Percentiles rank a stretch among this genome's conserved stretches.
Evolutionary conservation across 1,140 invertebrate species (phyloP).

Genomic region (Megalopta genalis): DNA sequence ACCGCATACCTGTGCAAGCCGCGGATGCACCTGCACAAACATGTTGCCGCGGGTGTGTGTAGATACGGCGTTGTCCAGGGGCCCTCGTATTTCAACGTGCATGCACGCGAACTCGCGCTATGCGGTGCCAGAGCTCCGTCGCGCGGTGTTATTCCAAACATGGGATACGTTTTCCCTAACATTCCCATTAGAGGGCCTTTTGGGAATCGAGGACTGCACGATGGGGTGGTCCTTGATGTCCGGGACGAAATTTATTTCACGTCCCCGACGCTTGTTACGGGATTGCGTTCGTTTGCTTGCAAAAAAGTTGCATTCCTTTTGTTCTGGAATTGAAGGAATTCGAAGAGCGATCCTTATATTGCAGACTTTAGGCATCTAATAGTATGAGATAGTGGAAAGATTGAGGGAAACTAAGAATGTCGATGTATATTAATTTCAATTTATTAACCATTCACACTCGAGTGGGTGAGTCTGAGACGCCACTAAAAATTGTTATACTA

Average conservation of each 20-base stretch:
- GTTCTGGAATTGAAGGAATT: too few relatives aligned
- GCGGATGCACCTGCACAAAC: conserved; percentile 40
- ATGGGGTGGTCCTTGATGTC: neutral
- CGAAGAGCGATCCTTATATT: too few relatives aligned
- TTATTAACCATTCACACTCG: too few relatives aligned
- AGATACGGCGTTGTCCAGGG: neutral
- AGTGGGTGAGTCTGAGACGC: too few relatives aligned
- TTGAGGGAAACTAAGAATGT: too few relatives aligned
- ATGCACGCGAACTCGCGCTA: neutral
- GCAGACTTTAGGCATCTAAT: too few relatives aligned
- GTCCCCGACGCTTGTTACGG: too few relatives aligned
- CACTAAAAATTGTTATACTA: too few relatives aligned
- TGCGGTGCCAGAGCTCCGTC: neutral
- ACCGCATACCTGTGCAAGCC: conserved; percentile 33
- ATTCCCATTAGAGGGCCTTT: conserved; percentile 26
- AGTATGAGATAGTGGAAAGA: too few relatives aligned
- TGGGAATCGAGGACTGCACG: neutral
- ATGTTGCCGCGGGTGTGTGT: conserved; percentile 14
- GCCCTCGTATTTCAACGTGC: neutral
- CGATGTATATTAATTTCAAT: too few relatives aligned
- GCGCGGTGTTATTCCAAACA: conserved; percentile 29
- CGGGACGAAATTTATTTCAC: conserved; percentile 22
- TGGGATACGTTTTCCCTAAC: conserved; percentile 21
- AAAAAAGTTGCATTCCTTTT: too few relatives aligned
- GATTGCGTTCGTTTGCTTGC: too few relatives aligned